phyloP scores from a whole-genome alignment of 2,113 vertebrate genomes.

The Herpailurus yagouaroundi region DNA sequence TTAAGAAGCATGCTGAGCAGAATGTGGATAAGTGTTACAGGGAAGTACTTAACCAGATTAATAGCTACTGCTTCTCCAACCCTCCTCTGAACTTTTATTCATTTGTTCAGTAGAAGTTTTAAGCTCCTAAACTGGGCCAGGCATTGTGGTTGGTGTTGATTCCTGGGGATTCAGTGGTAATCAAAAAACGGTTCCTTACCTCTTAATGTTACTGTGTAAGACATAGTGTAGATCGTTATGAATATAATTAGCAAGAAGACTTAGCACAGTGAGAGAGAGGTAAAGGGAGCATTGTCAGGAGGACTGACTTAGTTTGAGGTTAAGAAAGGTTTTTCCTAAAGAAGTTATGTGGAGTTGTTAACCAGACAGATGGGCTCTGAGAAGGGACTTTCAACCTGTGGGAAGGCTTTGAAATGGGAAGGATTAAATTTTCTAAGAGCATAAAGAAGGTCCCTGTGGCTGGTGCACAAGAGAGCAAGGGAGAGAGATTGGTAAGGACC shows the following conservation, averaged over 20 bases:
- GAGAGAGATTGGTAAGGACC: background rate
- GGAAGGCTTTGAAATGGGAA: background rate
- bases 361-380: background rate
- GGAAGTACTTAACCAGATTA: constrained; percentile 12
- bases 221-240: background rate
- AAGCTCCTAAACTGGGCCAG: background rate
- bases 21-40: background rate
- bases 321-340: constrained; percentile 12
- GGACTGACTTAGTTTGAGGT: background rate
- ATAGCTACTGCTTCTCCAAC: background rate
- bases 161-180: background rate
- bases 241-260: background rate
- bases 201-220: background rate
- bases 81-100: constrained; percentile 24
- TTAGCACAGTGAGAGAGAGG: background rate
- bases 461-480: background rate
- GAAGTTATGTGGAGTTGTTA: constrained; percentile 23
- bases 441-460: background rate
- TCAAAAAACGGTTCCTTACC: background rate
- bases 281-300: background rate
- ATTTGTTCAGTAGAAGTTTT: constrained; percentile 13
- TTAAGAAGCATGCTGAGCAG: background rate
- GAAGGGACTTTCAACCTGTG: background rate
- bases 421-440: background rate
- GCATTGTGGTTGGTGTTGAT: background rate